Evolutionary conservation across 2,797 vertebrate genomes (phyloP), one percentile per base, ranked within the genome.

Genomic region (Scyliorhinus canicula): DNA sequence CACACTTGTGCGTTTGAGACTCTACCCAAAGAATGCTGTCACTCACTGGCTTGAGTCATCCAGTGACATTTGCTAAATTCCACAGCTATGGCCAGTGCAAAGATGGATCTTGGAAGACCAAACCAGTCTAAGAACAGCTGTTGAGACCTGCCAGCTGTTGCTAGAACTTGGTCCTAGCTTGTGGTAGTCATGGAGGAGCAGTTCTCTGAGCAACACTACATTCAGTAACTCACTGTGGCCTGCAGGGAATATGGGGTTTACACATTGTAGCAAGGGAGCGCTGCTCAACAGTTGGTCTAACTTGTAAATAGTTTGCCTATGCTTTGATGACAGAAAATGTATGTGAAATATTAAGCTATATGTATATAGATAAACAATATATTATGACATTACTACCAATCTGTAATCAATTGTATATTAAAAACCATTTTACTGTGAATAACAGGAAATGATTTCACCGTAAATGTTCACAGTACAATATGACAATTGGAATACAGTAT

Each of bases 391-490:
- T 95, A 93, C 95, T 79, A 21, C 86, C 67, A 96, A 96, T 95
- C 96, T 97, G 96, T 96, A 96, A 96, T 95, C 96, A 50, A 95
- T 71, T 96, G 95, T 96, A 50, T 96, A 96, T 97, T 85, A 95
- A 96, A 95, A 95, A 95, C 65, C 28, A 95, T 96, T 96, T 96
- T 95, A 67, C 96, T 96, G 95, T 96, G 94, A 95, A 77, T 63
- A 96, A 1, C 65, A 95, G 86, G 95, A 84, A 82, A 95, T 95
- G 96, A 95, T 95, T 95, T 96, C 96, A 93, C 95, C 95, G 67
- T 95, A 95, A 96, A 96, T 96, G 69, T 95, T 97, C 95, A 96
- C 96, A 97, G 97, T 96, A 96, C 95, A 97, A 95, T 96, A 52
- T 96, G 95, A 96, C 96, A 96, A 96, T 96, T 95, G 57, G 50